These are phyloP conservation scores for Pecten maximus DNA, from an alignment of 2,888 invertebrate genomes.

Conservation along the genomic window DNA sequence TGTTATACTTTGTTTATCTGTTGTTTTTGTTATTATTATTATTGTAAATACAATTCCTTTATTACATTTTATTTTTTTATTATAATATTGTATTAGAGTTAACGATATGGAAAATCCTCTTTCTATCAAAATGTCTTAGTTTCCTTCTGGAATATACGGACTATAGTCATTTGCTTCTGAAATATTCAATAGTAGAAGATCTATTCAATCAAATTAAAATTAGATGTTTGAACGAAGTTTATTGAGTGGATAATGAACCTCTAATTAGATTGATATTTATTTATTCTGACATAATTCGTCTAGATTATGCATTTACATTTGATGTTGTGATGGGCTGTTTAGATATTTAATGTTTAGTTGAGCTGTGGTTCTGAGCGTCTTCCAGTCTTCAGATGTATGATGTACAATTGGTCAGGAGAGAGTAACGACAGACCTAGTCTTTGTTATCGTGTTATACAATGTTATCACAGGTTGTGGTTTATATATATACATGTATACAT, in stretches of 20 bases:
- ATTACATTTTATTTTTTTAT: neutral
- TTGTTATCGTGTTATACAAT: neutral
- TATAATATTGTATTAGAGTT: no score
- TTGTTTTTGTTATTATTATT: neutral
- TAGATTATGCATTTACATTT: neutral
- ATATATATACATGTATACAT: no score
- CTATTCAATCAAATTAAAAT: no score
- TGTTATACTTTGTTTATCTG: neutral
- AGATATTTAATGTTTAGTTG: neutral
- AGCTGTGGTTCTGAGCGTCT: neutral
- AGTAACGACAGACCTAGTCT: neutral
- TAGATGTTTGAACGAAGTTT: no score
- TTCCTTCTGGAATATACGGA: no score
- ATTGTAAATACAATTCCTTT: neutral
- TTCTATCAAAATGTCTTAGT: no score
- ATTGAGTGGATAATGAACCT: no score
- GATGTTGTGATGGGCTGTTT: neutral
- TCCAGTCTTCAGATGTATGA: neutral
- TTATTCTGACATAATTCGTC: neutral
- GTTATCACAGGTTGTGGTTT: neutral
- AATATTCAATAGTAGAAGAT: no score
- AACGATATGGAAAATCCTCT: no score
- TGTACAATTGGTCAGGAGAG: neutral
- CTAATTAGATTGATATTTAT: no score
- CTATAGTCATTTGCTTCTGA: no score